A percentile compares a stretch with the other conserved stretches of the same genome.
These are phyloP conservation scores for Rhadina sibilatrix DNA, from an alignment of 2,113 vertebrate species.

Conservation along the genomic window DNA sequence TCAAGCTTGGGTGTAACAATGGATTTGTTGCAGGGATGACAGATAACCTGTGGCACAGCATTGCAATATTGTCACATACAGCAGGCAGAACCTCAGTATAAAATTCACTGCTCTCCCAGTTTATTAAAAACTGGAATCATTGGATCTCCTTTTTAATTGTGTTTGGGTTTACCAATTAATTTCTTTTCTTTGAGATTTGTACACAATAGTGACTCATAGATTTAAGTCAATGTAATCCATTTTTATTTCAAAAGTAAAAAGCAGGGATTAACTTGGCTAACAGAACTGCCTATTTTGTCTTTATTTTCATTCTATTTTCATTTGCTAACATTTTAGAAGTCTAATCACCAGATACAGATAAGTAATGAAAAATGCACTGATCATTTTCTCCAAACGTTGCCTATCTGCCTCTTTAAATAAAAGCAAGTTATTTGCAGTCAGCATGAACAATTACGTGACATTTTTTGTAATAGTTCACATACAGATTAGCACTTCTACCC, in stretches of 20 bases:
- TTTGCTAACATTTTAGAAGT: conserved; percentile 5
- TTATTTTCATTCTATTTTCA: not conserved
- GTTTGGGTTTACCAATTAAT: not conserved
- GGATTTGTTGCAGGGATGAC: not conserved
- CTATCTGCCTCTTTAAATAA: not conserved
- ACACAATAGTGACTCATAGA: not conserved
- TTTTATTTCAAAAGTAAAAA: not conserved
- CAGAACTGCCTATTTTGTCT: not conserved
- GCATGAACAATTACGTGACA: not conserved
- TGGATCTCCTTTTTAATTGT: not conserved
- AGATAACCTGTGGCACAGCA: not conserved
- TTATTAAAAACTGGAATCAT: not conserved
- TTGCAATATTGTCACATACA: not conserved
- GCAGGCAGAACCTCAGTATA: not conserved
- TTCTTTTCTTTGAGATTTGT: not conserved
- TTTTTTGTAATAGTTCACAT: not conserved
- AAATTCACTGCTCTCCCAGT: not conserved
- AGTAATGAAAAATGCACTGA: conserved; percentile 22
- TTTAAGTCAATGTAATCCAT: not conserved
- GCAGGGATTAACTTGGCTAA: not conserved
- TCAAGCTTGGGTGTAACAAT: not conserved
- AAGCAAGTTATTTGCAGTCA: not conserved
- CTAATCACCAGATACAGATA: not conserved
- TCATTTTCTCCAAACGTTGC: not conserved
- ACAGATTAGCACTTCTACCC: not conserved